Conservation (phyloP, 2,888 invertebrate genomes). For the Habrosyne pyritoides region DNA sequence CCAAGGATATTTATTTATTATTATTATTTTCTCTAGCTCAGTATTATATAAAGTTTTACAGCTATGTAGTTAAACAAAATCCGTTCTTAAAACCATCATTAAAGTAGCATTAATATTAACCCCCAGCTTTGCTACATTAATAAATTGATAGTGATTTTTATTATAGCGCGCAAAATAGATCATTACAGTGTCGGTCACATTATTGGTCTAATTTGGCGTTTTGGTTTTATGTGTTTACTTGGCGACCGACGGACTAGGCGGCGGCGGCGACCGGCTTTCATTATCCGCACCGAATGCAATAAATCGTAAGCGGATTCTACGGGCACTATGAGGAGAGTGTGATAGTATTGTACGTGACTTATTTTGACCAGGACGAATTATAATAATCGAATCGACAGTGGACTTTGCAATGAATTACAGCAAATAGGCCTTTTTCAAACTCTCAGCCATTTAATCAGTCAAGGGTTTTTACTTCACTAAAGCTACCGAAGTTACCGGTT, state of each 20-base stretch:
- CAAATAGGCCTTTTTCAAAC: neutral
- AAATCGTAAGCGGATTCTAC: slow-evolving; percentile 47
- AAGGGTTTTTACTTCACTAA: neutral
- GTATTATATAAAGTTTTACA: too few relatives aligned
- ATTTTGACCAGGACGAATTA: slow-evolving; percentile 11
- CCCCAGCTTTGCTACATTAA: slow-evolving; percentile 21
- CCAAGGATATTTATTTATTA: too few relatives aligned
- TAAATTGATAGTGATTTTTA: slow-evolving; percentile 41
- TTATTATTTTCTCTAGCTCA: too few relatives aligned
- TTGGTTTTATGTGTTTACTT: slow-evolving; percentile 65
- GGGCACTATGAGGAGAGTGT: slow-evolving; percentile 20
- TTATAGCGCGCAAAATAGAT: slow-evolving; percentile 39
- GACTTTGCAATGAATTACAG: neutral
- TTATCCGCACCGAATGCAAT: slow-evolving; percentile 60
- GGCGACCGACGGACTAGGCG: slow-evolving; percentile 17
- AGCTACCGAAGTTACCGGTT: too few relatives aligned
- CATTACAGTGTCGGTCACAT: slow-evolving; percentile 58
- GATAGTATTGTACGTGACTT: slow-evolving; percentile 26
- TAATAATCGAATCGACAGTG: neutral
- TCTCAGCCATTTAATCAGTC: too few relatives aligned
- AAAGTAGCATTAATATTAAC: slow-evolving; percentile 35
- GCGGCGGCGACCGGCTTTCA: slow-evolving; percentile 63
- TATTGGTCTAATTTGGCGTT: slow-evolving; percentile 66
- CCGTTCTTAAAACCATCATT: slow-evolving; percentile 14
- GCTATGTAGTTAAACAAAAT: neutral